Conservation (phyloP, 2,797 vertebrate species). For the Hyperoplus lanceolatus region DNA sequence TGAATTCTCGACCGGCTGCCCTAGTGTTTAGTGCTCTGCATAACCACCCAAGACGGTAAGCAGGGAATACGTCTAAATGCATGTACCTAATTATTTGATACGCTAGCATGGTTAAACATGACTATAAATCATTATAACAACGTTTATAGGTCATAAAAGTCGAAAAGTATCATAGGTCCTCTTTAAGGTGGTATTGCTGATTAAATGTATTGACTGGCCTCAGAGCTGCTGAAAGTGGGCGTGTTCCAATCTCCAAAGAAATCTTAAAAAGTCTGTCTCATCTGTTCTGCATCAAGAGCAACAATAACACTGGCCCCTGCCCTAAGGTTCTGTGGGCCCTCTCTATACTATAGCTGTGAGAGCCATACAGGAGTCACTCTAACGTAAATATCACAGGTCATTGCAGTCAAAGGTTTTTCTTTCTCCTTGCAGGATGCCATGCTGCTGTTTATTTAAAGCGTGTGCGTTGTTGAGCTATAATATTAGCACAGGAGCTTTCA, state of each 20-base stretch:
- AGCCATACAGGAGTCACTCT: slow-evolving; percentile 50
- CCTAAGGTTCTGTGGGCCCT: slow-evolving; percentile 45
- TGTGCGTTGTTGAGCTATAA: slow-evolving; percentile 35
- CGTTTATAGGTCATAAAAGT: too few species aligned
- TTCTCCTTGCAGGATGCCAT: slow-evolving; percentile 52
- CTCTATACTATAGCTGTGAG: slow-evolving; percentile 12
- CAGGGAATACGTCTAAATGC: too few species aligned
- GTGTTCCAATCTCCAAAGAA: slow-evolving; percentile 23
- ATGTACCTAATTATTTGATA: too few species aligned
- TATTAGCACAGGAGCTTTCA: slow-evolving; percentile 36
- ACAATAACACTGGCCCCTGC: slow-evolving; percentile 51
- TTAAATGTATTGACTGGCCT: slow-evolving; percentile 39
- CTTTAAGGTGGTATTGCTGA: too few species aligned
- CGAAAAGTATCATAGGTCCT: too few species aligned
- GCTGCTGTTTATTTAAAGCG: slow-evolving; percentile 56
- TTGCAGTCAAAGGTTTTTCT: slow-evolving; percentile 62
- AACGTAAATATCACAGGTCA: slow-evolving; percentile 65
- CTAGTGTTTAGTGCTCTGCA: too few species aligned
- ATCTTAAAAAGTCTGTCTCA: slow-evolving; percentile 42
- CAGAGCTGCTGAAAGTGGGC: slow-evolving; percentile 27
- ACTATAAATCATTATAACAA: too few species aligned
- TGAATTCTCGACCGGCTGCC: too few species aligned
- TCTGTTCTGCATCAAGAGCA: slow-evolving; percentile 74
- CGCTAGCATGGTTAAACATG: too few species aligned
- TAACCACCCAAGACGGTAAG: too few species aligned